These are phyloP conservation scores for Sesamia nonagrioides DNA, from an alignment of 1,140 invertebrate species.

Conservation along the genomic window DNA sequence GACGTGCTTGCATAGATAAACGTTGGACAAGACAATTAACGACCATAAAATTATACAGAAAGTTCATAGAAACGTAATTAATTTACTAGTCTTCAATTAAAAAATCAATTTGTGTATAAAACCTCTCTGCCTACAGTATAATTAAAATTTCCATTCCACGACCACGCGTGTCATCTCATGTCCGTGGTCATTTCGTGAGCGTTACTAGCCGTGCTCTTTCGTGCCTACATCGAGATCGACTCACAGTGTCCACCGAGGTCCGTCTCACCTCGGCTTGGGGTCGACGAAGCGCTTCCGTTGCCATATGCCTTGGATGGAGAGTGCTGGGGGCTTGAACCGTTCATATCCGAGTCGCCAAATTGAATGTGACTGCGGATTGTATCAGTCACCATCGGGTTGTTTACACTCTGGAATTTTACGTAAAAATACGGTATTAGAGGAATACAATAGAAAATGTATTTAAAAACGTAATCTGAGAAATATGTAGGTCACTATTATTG, in stretches of 20 bases:
- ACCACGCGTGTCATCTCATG: constrained; percentile 28
- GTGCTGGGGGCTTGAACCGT: constrained; percentile 73
- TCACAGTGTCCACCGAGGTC: constrained; percentile 80
- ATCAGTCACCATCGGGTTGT: constrained; percentile 80
- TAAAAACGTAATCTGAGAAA: no score
- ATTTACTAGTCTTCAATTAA: constrained; percentile 3
- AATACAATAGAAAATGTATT: no score
- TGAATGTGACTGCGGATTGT: constrained; percentile 84
- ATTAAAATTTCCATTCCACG: constrained; percentile 52
- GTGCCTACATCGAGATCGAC: constrained; percentile 82
- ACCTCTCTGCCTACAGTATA: background rate
- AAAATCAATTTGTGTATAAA: background rate
- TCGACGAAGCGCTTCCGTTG: constrained; percentile 79
- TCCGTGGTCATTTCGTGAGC: constrained; percentile 47
- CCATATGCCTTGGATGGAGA: constrained; percentile 67
- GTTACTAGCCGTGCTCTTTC: constrained; percentile 66
- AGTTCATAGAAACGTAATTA: constrained; percentile 2
- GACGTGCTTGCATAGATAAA: constrained; percentile 32
- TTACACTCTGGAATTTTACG: constrained; percentile 66
- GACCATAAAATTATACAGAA: constrained; percentile 42
- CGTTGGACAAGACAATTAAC: constrained; percentile 32
- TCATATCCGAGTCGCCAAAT: constrained; percentile 77
- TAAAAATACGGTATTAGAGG: background rate
- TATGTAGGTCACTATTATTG: no score
- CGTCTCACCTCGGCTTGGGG: constrained; percentile 85